Evolutionary conservation across 1,140 invertebrate species (phyloP).

Genomic region (Holcopasites calliopsidis): DNA sequence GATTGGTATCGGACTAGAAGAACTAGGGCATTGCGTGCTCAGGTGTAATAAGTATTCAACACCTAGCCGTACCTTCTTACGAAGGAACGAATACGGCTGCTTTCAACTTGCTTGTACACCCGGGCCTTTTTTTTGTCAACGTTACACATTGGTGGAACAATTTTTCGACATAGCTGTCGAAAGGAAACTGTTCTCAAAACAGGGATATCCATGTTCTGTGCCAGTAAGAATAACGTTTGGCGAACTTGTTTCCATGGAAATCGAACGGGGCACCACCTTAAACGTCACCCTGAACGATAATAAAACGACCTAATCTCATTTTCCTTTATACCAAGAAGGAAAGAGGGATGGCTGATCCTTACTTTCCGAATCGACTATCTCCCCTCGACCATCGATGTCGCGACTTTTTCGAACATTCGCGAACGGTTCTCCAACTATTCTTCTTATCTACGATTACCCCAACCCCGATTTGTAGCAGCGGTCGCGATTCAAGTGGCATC

Average conservation of each 20-base stretch:
- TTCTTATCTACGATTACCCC: not conserved
- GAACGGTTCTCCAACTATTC: no score
- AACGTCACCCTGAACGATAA: not conserved
- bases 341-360: not conserved
- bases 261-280: not conserved
- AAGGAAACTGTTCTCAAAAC: no score
- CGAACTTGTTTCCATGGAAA: not conserved
- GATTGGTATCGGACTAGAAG: not conserved
- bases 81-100: constrained; percentile 15
- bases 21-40: constrained; percentile 42
- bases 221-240: no score
- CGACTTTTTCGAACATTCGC: not conserved
- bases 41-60: constrained; percentile 36
- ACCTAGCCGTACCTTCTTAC: not conserved
- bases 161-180: no score
- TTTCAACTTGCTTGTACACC: not conserved
- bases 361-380: not conserved
- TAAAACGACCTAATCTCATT: not conserved
- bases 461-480: not conserved
- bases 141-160: no score
- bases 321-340: not conserved
- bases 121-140: not conserved
- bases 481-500: not conserved
- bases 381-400: not conserved
- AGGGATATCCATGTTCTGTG: no score